Evolutionary conservation across 2,888 invertebrate genomes (phyloP).

Genomic region (Rhagium mordax): DNA sequence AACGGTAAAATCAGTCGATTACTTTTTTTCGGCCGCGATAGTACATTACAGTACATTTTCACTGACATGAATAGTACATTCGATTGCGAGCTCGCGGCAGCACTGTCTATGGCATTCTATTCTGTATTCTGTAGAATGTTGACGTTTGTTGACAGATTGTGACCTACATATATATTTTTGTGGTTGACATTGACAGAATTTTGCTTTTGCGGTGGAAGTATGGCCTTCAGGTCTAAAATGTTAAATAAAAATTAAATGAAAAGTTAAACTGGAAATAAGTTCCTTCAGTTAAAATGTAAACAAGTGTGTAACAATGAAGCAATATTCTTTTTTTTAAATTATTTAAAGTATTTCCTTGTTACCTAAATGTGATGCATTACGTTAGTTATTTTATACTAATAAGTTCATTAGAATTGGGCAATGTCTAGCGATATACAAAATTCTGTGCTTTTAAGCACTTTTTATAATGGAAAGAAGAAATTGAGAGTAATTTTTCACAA

Average conservation of each 20-base stretch:
- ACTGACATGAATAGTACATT: too few relatives aligned
- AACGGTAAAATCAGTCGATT: too few relatives aligned
- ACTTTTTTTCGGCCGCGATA: too few relatives aligned
- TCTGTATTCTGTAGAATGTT: neutral
- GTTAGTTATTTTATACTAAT: conserved; percentile 5
- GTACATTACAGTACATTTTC: too few relatives aligned
- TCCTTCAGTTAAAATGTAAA: neutral
- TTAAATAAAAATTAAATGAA: neutral
- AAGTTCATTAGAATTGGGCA: conserved; percentile 37
- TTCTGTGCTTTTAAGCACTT: conserved; percentile 70
- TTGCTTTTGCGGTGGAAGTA: conserved; percentile 1
- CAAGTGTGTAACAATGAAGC: neutral
- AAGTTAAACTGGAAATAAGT: neutral
- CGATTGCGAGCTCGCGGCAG: too few relatives aligned
- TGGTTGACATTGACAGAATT: conserved; percentile 22
- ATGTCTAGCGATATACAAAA: conserved; percentile 62
- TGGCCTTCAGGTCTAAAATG: conserved; percentile 21
- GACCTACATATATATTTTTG: conserved; percentile 21
- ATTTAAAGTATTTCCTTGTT: conserved; percentile 9
- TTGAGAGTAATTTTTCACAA: conserved; percentile 77
- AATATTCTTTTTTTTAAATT: conserved; percentile 3
- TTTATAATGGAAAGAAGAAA: conserved; percentile 75
- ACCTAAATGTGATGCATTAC: conserved; percentile 24
- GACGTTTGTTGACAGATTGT: neutral
- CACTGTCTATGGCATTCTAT: neutral